Conservation (phyloP, 2,888 invertebrate genomes). For the Thumatha senex region DNA sequence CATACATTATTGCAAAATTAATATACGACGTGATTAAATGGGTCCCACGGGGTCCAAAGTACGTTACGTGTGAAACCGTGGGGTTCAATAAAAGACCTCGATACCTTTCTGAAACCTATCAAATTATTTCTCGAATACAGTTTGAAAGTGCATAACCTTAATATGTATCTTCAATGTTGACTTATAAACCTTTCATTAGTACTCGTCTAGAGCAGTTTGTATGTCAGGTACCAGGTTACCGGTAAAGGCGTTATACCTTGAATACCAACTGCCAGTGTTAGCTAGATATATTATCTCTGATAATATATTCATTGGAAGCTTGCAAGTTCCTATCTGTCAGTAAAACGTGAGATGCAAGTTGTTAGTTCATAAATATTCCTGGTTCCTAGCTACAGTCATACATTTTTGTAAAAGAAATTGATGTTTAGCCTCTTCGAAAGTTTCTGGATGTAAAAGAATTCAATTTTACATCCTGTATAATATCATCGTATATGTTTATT, state of each 20-base stretch:
- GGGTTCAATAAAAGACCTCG: constrained; percentile 16
- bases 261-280: constrained; percentile 62
- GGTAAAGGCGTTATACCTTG: constrained; percentile 46
- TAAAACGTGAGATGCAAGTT: constrained; percentile 54
- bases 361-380: constrained; percentile 42
- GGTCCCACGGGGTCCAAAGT: too few species aligned
- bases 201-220: constrained; percentile 37
- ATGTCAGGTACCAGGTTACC: constrained; percentile 47
- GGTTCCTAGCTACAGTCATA: constrained; percentile 17
- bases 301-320: constrained; percentile 73
- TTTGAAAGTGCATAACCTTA: constrained; percentile 13
- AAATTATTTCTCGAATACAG: constrained; percentile 24
- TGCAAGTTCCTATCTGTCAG: constrained; percentile 50
- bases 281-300: constrained; percentile 52
- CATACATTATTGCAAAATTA: too few species aligned
- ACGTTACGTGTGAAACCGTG: too few species aligned
- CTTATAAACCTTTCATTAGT: constrained; percentile 15
- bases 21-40: too few species aligned
- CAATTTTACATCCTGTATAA: too few species aligned
- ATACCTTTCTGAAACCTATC: constrained; percentile 19
- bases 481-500: too few species aligned
- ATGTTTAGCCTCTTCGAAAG: constrained; percentile 20
- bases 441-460: constrained; percentile 9
- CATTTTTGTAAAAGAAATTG: constrained; percentile 20
- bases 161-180: constrained; percentile 16